These are phyloP conservation scores for Cydia amplana DNA, from an alignment of 1,140 invertebrate species.

Conservation along the genomic window DNA sequence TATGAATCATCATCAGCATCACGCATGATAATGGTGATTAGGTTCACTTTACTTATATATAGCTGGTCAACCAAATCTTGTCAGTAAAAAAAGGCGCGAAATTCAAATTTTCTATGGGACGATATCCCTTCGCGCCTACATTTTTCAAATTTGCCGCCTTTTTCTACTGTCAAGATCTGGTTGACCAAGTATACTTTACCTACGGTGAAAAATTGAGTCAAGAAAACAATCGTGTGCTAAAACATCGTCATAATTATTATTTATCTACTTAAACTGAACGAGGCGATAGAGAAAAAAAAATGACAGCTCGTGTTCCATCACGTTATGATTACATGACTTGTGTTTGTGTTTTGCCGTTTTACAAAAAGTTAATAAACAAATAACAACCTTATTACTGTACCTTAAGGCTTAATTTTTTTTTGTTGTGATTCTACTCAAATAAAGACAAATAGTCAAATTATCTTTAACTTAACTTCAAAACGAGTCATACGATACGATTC, in stretches of 20 bases:
- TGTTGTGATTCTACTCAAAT: neutral
- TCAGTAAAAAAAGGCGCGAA: no score
- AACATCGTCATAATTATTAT: neutral
- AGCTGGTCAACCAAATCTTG: no score
- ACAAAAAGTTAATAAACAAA: neutral
- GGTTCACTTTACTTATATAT: no score
- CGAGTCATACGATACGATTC: conserved; percentile 32
- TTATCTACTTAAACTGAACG: neutral
- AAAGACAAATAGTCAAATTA: neutral
- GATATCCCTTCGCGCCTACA: no score
- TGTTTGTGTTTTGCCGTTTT: neutral
- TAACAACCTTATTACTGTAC: neutral
- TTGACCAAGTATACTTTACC: no score
- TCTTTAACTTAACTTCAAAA: neutral
- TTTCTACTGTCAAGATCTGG: no score
- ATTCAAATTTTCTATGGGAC: no score
- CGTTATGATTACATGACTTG: neutral
- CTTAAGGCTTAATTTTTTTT: neutral
- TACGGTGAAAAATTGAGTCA: no score
- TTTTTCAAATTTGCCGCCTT: no score
- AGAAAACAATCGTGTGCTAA: neutral
- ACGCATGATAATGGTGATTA: no score
- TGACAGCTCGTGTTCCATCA: conserved; percentile 15
- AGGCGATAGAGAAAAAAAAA: neutral
- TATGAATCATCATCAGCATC: no score